phyloP scores from a whole-genome alignment of 2,888 invertebrate species.

The Parnassius apollo region DNA sequence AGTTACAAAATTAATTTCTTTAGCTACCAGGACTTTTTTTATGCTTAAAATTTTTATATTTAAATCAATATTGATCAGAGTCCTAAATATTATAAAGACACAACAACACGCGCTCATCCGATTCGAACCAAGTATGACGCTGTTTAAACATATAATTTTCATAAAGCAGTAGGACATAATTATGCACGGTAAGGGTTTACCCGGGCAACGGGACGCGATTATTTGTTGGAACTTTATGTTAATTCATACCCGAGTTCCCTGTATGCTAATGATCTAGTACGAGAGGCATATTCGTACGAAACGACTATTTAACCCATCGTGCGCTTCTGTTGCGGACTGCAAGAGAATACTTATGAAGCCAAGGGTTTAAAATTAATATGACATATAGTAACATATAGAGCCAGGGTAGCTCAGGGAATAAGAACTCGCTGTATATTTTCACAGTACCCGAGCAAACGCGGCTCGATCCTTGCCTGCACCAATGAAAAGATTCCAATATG shows the following conservation, averaged over 20 bases:
- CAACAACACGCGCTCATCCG: conserved; percentile 23
- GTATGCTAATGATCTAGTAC: conserved; percentile 64
- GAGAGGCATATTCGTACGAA: conserved; percentile 52
- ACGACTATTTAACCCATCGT: conserved; percentile 55
- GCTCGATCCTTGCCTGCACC: no score
- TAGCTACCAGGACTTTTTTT: no score
- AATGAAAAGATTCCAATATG: neutral
- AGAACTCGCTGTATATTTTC: no score
- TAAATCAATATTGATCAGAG: no score
- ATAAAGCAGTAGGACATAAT: conserved; percentile 63
- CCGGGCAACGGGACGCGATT: conserved; percentile 53
- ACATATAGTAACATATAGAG: neutral
- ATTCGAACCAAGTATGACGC: conserved; percentile 40
- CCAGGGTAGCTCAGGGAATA: no score
- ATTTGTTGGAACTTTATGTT: conserved; percentile 67
- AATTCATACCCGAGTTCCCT: conserved; percentile 51
- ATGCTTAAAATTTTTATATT: no score
- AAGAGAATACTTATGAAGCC: conserved; percentile 35
- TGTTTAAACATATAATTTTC: conserved; percentile 64
- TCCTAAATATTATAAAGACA: conserved; percentile 12
- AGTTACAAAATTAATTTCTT: no score
- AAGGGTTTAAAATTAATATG: conserved; percentile 26
- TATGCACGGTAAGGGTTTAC: conserved; percentile 52
- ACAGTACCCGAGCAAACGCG: no score
- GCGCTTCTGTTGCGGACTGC: conserved; percentile 34